Evolutionary conservation across 2,113 vertebrate species (phyloP).

Genomic region (Andinoacara biseriatus): DNA sequence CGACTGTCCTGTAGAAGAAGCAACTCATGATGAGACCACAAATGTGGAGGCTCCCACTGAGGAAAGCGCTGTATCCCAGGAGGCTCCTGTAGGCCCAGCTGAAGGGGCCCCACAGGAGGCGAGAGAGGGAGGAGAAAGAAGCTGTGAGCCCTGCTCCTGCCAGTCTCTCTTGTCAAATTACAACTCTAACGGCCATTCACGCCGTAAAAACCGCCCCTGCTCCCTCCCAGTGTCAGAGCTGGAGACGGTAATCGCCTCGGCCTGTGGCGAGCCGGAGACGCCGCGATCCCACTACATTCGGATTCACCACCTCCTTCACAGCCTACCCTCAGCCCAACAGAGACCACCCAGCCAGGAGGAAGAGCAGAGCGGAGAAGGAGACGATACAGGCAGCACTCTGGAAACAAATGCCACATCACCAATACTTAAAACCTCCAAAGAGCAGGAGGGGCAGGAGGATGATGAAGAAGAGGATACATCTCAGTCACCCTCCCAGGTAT

Average conservation of each 20-base stretch:
- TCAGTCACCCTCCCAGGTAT: constrained; percentile 76
- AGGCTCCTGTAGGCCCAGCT: constrained; percentile 34
- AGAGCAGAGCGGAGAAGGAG: constrained; percentile 46
- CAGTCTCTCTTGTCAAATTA: constrained; percentile 56
- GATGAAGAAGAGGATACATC: constrained; percentile 75
- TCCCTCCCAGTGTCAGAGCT: constrained; percentile 95
- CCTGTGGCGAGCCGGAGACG: constrained; percentile 92
- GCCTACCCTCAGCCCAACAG: constrained; percentile 88
- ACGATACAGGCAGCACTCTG: constrained; percentile 3
- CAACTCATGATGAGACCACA: background rate
- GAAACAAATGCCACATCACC: constrained; percentile 50
- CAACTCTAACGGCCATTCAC: constrained; percentile 53
- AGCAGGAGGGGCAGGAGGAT: constrained; percentile 81
- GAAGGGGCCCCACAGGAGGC: constrained; percentile 53
- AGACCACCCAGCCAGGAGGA: constrained; percentile 75
- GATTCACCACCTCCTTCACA: constrained; percentile 96
- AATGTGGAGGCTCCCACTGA: constrained; percentile 10
- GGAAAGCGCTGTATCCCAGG: constrained; percentile 9
- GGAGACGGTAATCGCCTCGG: constrained; percentile 92
- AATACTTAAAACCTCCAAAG: constrained; percentile 57
- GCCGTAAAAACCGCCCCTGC: constrained; percentile 89
- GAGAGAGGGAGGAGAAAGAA: constrained; percentile 37
- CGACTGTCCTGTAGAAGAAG: background rate
- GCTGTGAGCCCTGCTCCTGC: constrained; percentile 69
- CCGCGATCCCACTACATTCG: constrained; percentile 96